A percentile compares a stretch with the other conserved stretches of the same genome.
These are phyloP conservation scores for Sarcophaga bullata DNA, from an alignment of 1,140 invertebrate species.

Conservation along the genomic window DNA sequence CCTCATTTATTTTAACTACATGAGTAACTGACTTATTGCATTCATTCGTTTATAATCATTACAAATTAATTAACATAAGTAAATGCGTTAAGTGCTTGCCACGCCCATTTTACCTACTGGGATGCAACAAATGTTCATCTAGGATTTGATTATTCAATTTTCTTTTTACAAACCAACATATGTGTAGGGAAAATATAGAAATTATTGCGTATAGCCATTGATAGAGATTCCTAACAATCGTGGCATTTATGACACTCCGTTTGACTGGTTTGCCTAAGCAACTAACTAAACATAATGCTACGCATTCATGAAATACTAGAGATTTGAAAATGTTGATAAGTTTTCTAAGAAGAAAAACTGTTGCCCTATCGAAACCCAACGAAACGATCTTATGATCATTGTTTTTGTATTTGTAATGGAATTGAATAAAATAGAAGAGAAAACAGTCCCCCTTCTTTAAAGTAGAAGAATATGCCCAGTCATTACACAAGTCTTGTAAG, in stretches of 20 bases:
- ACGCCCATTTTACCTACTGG: too few species aligned
- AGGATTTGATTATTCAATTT: not conserved
- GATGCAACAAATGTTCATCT: too few species aligned
- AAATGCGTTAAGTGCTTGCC: too few species aligned
- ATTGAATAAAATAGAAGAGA: too few species aligned
- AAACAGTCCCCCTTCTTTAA: too few species aligned
- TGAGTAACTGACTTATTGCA: too few species aligned
- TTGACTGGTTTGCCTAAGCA: not conserved
- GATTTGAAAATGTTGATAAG: not conserved
- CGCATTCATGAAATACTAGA: not conserved
- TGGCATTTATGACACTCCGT: conserved; percentile 10
- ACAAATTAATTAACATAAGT: too few species aligned
- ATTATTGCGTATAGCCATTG: not conserved
- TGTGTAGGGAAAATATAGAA: not conserved
- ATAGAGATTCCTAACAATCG: not conserved
- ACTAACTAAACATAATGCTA: too few species aligned
- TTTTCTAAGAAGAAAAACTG: not conserved
- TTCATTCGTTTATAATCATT: too few species aligned
- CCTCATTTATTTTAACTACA: too few species aligned
- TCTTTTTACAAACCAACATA: not conserved
- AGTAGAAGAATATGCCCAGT: not conserved
- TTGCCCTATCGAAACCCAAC: not conserved
- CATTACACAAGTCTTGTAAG: not conserved
- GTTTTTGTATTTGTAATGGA: too few species aligned
- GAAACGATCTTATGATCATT: too few species aligned